phyloP scores from a whole-genome alignment of 2,113 vertebrate genomes.

The Anarhynchus alexandrinus region DNA sequence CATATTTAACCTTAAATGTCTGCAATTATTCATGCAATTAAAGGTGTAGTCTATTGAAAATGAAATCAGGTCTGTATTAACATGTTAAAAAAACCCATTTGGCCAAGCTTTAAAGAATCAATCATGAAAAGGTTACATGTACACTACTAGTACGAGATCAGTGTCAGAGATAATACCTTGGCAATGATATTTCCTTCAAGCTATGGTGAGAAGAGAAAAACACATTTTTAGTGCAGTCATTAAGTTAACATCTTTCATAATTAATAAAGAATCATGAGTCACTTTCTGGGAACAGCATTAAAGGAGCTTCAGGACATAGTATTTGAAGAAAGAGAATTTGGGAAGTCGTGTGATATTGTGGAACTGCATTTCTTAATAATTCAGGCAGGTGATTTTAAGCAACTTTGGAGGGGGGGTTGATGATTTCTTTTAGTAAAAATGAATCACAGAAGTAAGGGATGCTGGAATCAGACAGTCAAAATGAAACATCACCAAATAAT shows the following conservation, averaged over 20 bases:
- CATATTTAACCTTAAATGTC: neutral
- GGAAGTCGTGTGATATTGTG: neutral
- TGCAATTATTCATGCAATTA: neutral
- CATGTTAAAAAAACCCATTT: neutral
- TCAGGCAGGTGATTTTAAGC: neutral
- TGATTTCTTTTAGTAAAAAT: neutral
- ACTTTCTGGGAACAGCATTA: conserved; percentile 31
- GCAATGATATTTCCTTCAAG: neutral
- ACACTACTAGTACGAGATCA: neutral
- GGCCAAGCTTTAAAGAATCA: neutral
- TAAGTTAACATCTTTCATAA: conserved; percentile 31
- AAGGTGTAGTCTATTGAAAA: neutral
- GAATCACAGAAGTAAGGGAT: neutral
- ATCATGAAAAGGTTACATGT: neutral
- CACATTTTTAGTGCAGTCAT: neutral
- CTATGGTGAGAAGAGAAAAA: neutral
- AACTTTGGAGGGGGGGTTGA: neutral
- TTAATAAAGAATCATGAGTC: conserved; percentile 22
- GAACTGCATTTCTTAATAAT: neutral
- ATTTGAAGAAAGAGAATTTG: neutral
- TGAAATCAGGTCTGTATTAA: neutral
- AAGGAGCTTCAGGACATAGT: neutral
- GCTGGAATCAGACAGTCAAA: neutral
- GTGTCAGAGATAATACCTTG: neutral
- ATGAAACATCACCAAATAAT: neutral